A percentile compares a stretch with the other conserved stretches of the same genome.
phyloP scores from a whole-genome alignment of 2,888 invertebrate genomes.

The Andricus quercusramuli region DNA sequence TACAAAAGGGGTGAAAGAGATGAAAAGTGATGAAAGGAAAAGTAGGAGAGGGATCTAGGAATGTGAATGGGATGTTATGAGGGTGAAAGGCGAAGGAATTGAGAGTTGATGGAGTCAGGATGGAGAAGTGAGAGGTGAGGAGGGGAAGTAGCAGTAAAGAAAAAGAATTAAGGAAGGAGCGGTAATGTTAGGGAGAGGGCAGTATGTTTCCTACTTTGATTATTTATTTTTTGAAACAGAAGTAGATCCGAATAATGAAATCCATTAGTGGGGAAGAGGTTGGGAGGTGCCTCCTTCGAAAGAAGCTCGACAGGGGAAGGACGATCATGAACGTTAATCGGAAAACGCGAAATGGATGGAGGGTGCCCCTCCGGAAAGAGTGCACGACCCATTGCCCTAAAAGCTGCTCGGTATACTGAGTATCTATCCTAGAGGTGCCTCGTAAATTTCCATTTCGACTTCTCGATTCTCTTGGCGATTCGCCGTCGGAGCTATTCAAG shows the following conservation, averaged over 20 bases:
- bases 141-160: no score
- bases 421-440: conserved; percentile 62
- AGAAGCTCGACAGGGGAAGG: conserved; percentile 1
- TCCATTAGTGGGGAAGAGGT: neutral
- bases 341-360: conserved; percentile 57
- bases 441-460: conserved; percentile 68
- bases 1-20: no score
- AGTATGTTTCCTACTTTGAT: no score
- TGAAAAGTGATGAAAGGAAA: no score
- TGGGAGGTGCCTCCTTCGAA: neutral
- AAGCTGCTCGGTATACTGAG: conserved; percentile 60
- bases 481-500: conserved; percentile 57
- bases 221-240: no score
- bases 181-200: no score
- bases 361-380: conserved; percentile 54
- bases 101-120: no score
- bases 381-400: conserved; percentile 62
- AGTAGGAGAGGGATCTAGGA: fast-evolving
- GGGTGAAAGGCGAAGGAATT: no score
- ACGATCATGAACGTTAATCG: conserved; percentile 56
- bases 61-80: no score
- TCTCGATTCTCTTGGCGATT: conserved; percentile 64
- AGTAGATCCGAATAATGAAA: neutral
- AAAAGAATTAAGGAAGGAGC: no score
- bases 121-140: no score